Evolutionary conservation across 1,140 invertebrate species (phyloP), one percentile per base, ranked within the genome.

Genomic region (Drosophila takahashii): DNA sequence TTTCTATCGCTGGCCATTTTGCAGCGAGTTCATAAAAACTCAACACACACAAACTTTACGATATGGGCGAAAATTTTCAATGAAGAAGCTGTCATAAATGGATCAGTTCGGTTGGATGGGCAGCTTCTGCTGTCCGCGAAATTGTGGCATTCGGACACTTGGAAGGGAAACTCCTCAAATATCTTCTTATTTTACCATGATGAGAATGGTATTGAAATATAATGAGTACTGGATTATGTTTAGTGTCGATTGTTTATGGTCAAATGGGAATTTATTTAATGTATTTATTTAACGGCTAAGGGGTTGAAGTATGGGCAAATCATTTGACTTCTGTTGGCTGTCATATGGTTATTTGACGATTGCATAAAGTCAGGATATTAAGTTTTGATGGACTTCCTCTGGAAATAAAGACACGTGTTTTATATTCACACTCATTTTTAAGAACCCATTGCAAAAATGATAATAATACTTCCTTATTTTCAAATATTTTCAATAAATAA

Each of bases 1-100:
- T 87, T 83, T 87, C 83, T 89, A 87, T 89, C 71, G 79, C 79
- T 77, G 84, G 71, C 83, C 84, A 89, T 87, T 87, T 53, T 72
- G 75, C 65, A 84, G 75, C 84, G 83, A 81, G 70, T 87, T 89
- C 79, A 87, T 87, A 87, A 89, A 87, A 86, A 32, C 26, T 69
- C 59, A 34, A 53, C 47, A 36, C 32, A 47, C 48, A 44, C 47
- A 66, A 76, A 83, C 70, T 87, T 87, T 89, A 87, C 79, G 83
- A 87, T 79, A 83, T 79, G 54, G 72, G 65, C 42, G 77, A 52
- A 34, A 51, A 67, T 81, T 39, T 60, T 65, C 58, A 62, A 60
- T 45, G 36, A 32, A 18, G 36, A 60, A 66, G 27, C 44, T 69
- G 77, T 72, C 86, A 83, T 86, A 86, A 86, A 86, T 78, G 74